phyloP scores from a whole-genome alignment of 2,797 vertebrate species.

The Uromys caudimaculatus region DNA sequence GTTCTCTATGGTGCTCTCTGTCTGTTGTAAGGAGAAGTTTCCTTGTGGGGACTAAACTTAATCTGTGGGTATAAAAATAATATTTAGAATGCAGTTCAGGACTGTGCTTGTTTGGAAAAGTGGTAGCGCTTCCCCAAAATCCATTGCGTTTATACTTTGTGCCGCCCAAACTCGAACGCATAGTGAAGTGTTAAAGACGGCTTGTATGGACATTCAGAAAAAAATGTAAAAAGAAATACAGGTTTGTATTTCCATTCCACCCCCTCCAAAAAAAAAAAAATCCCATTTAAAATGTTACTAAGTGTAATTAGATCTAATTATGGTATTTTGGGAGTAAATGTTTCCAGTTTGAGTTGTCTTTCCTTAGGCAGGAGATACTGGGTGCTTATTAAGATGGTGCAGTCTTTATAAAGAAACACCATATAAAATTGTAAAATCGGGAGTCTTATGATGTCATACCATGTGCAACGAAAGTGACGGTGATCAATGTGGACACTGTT shows the following conservation, averaged over 20 bases:
- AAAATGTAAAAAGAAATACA: not conserved
- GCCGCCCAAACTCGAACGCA: not conserved
- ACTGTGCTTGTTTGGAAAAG: too few relatives aligned
- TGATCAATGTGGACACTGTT: conserved; percentile 70
- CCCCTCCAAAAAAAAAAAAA: not conserved
- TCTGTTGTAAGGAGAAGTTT: not conserved
- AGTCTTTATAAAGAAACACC: conserved; percentile 66
- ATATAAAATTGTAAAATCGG: conserved; percentile 42
- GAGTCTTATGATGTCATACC: conserved; percentile 50
- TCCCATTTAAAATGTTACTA: conserved; percentile 14
- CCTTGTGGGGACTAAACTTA: not conserved
- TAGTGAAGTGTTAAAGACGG: not conserved
- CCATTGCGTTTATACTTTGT: not conserved
- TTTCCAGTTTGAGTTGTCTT: conserved; percentile 21
- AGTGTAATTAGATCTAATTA: conserved; percentile 29
- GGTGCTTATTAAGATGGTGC: not conserved
- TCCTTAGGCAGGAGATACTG: not conserved
- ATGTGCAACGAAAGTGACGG: conserved; percentile 20
- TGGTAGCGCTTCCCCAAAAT: too few relatives aligned
- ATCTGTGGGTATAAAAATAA: not conserved
- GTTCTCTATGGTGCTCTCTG: not conserved
- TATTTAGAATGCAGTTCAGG: not conserved
- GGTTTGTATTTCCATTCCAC: not conserved
- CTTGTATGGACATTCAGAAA: not conserved
- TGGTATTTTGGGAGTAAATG: conserved; percentile 24